These are phyloP conservation scores for Mythimna albipuncta DNA, from an alignment of 2,888 invertebrate species.

Conservation along the genomic window DNA sequence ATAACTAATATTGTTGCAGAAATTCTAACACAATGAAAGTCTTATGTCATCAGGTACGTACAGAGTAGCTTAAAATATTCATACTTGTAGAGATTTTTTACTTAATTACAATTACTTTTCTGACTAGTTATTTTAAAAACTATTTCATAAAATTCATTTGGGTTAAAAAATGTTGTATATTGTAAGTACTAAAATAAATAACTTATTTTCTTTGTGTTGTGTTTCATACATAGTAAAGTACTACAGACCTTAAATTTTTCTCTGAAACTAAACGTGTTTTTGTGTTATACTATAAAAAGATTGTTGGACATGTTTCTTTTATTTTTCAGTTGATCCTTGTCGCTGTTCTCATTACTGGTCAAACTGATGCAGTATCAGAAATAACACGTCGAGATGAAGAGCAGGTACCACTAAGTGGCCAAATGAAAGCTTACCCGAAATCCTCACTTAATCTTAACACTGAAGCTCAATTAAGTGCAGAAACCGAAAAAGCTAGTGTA, in stretches of 20 bases:
- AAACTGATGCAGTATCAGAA: constrained; percentile 6
- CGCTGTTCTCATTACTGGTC: constrained; percentile 1
- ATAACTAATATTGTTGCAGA: constrained; percentile 10
- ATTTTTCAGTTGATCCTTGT: constrained; percentile 31
- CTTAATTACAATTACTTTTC: neutral
- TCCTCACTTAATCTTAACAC: neutral
- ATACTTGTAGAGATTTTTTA: neutral
- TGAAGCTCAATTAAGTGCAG: neutral
- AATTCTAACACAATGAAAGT: constrained; percentile 29
- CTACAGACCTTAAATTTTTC: neutral
- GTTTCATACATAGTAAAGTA: neutral
- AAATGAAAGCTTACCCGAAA: neutral
- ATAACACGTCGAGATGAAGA: neutral
- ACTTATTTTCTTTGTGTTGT: neutral
- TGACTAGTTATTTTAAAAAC: neutral
- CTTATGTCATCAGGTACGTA: constrained; percentile 29
- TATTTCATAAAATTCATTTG: neutral
- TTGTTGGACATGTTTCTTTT: constrained; percentile 1
- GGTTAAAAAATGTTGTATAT: neutral
- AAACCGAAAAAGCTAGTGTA: neutral
- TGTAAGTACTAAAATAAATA: neutral
- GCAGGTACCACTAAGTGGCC: neutral
- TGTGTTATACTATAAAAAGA: neutral
- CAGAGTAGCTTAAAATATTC: neutral
- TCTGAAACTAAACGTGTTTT: neutral